Evolutionary conservation across 2,888 invertebrate genomes (phyloP), one percentile per base, ranked within the genome.

Genomic region (Scaptomyza cyrtandrae): DNA sequence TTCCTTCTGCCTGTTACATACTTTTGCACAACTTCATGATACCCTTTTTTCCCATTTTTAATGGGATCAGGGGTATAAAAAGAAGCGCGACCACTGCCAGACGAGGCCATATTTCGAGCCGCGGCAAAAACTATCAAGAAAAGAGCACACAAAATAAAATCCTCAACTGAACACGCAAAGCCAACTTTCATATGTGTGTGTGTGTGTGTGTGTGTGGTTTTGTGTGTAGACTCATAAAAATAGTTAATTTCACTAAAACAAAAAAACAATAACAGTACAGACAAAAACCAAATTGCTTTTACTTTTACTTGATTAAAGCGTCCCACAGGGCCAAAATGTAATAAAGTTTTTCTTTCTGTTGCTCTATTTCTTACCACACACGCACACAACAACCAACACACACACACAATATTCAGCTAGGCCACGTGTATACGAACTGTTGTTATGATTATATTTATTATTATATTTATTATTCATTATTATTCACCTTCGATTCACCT

Each of bases 171-270:
- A 72, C 78, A 78, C 86, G 80, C 83, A 78, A 78, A 65, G 81
- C 59, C 66, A 48, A 41, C 43, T 64, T 70, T 55, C 16, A 65
- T 62, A 48, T 71, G 61, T 59, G 44, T 75, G 44, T 54, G 33
- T 55, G 43, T 35, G 9, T 19, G 27, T 50, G 11, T 37, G 43
- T 35, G 9, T 19, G 27, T 50, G 11, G 33, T 33, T 37, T 33
- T 48, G 57, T 55, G 44, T 56, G 37, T 45, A 44, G 19, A 55
- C 49, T 57, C 60, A 60, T 72, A 77, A 71, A 75, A 78, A 68
- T 68, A 78, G 75, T 78, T 77, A 75, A 78, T 77, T 77, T 77
- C 58, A 71, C 78, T 63, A 59, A 67, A 65, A 78, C 64, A 75
- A 61, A 71, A 19, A 24, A 78, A 71, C 71, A 71, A 75, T 53